Percentiles rank a stretch among this genome's conserved stretches.
These are phyloP conservation scores for Drosophila ficusphila DNA, from an alignment of 1,140 invertebrate genomes.

Conservation along the genomic window DNA sequence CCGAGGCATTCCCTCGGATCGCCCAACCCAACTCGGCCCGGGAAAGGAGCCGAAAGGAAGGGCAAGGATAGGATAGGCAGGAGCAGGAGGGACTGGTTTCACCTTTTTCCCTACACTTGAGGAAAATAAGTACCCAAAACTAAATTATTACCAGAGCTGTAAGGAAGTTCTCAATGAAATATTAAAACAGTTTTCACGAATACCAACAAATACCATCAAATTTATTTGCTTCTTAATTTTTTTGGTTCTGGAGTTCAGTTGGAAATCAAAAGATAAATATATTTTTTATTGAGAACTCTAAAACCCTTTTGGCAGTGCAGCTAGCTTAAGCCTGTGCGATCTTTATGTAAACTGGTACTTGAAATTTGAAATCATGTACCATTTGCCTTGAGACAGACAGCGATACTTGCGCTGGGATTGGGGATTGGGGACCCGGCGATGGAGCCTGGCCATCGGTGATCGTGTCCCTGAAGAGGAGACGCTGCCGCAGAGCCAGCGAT, in stretches of 20 bases:
- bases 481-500: background rate
- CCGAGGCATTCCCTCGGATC: slow-evolving; percentile 67
- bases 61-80: slow-evolving; percentile 24
- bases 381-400: slow-evolving; percentile 75
- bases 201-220: too few relatives aligned
- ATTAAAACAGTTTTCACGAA: too few relatives aligned
- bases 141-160: background rate
- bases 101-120: slow-evolving; percentile 3
- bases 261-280: background rate
- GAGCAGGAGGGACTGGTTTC: slow-evolving; percentile 49
- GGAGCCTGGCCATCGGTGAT: slow-evolving; percentile 54
- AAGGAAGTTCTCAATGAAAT: too few relatives aligned
- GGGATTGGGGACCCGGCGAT: slow-evolving; percentile 16
- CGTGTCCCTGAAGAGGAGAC: slow-evolving; percentile 68
- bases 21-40: slow-evolving; percentile 34
- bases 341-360: slow-evolving; percentile 82
- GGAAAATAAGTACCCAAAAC: background rate
- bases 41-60: slow-evolving; percentile 24
- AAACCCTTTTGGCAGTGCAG: slow-evolving; percentile 2
- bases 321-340: slow-evolving; percentile 54
- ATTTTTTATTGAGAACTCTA: background rate
- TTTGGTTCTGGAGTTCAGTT: too few relatives aligned
- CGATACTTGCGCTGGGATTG: slow-evolving; percentile 27
- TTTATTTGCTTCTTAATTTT: too few relatives aligned
- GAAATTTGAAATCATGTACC: slow-evolving; percentile 83